Conservation (phyloP, 2,888 invertebrate genomes). For the Celastrina argiolus region DNA sequence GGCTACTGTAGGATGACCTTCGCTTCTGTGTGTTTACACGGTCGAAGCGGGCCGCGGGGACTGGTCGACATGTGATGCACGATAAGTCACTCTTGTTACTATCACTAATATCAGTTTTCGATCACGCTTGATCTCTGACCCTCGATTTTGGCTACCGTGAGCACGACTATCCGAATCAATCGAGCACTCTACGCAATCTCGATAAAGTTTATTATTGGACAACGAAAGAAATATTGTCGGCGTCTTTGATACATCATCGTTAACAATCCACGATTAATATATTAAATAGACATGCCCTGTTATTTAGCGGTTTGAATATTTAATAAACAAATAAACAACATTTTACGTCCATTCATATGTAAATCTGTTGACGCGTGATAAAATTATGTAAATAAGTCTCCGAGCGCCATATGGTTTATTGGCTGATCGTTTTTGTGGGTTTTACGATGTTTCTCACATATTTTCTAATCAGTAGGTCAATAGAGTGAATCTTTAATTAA, state of each 20-base stretch:
- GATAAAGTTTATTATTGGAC: constrained; percentile 35
- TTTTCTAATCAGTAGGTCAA: background rate
- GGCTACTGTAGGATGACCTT: background rate
- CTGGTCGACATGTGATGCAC: constrained; percentile 62
- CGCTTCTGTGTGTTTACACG: background rate
- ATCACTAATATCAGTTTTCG: constrained; percentile 72
- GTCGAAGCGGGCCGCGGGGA: background rate
- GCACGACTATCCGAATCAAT: constrained; percentile 53
- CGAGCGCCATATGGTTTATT: constrained; percentile 13
- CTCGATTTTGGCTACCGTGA: constrained; percentile 73
- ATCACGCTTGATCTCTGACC: constrained; percentile 75
- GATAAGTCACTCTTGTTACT: constrained; percentile 65
- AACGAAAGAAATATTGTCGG: constrained; percentile 39
- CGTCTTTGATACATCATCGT: constrained; percentile 57
- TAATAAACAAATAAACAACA: constrained; percentile 40
- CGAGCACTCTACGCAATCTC: constrained; percentile 36
- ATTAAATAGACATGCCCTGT: constrained; percentile 49
- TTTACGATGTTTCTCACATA: constrained; percentile 4
- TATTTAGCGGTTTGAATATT: constrained; percentile 45
- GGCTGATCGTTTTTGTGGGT: constrained; percentile 2
- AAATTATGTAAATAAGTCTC: constrained; percentile 17
- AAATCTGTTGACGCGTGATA: constrained; percentile 28
- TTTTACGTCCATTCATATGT: constrained; percentile 34
- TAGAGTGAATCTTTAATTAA: background rate
- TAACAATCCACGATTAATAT: constrained; percentile 70